These are phyloP conservation scores for Pterocles orientalis DNA, from an alignment of 2,113 vertebrate species.

Conservation along the genomic window DNA sequence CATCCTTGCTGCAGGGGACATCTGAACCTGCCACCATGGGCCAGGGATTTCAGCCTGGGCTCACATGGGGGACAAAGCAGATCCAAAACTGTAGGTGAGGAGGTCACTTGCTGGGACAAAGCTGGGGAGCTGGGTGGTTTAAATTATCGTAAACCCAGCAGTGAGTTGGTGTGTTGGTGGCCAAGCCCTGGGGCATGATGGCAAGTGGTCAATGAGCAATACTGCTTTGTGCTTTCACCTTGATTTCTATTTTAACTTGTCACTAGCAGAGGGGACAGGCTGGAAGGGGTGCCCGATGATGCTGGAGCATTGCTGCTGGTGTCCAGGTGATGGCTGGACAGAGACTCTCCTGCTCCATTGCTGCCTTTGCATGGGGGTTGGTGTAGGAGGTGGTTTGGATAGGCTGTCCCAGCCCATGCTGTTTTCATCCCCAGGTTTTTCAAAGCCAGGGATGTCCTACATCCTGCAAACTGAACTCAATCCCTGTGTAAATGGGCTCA, in stretches of 20 bases:
- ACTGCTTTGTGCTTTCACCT: background rate
- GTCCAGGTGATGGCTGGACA: background rate
- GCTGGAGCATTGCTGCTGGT: background rate
- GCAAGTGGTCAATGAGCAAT: background rate
- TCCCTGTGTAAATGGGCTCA: background rate
- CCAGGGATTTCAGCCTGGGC: background rate
- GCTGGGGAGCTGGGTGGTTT: background rate
- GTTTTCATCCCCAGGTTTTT: background rate
- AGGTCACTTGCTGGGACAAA: background rate
- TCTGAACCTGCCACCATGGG: background rate
- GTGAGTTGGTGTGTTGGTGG: background rate
- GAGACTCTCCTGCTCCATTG: background rate
- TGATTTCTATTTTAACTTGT: background rate
- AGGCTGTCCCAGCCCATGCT: background rate
- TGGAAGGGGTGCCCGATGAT: background rate
- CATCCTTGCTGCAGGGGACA: background rate
- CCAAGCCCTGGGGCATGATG: background rate
- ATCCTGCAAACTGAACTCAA: background rate
- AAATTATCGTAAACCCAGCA: background rate
- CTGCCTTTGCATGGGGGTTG: background rate
- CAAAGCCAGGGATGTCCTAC: background rate
- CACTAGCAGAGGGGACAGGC: background rate
- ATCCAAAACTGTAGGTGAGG: background rate
- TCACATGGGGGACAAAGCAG: background rate
- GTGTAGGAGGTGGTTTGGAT: background rate